Percentiles rank a stretch among this genome's conserved stretches.
Conservation (phyloP, 2,888 invertebrate species). For the Charanyca ferruginea region DNA sequence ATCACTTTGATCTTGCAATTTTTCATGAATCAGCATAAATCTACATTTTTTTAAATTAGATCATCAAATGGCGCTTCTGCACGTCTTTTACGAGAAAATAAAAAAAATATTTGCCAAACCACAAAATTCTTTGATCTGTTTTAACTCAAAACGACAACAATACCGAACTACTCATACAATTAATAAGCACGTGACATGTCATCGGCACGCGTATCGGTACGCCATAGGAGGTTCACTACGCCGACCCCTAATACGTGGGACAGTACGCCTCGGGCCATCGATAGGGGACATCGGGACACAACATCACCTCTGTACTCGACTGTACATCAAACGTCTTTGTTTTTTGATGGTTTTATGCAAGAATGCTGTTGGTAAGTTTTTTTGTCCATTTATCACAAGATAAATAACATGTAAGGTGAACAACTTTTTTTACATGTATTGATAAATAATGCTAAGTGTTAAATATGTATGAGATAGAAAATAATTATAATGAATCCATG, state of each 20-base stretch:
- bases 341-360: slow-evolving; percentile 12
- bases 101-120: too few relatives aligned
- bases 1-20: too few relatives aligned
- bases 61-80: too few relatives aligned
- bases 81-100: too few relatives aligned
- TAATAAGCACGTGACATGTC: slow-evolving; percentile 63
- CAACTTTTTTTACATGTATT: too few relatives aligned
- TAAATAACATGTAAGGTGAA: too few relatives aligned
- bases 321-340: slow-evolving; percentile 50
- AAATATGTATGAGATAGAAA: too few relatives aligned
- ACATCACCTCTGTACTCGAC: slow-evolving; percentile 34
- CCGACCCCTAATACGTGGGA: slow-evolving; percentile 29
- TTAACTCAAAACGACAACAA: slow-evolving; percentile 31
- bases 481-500: too few relatives aligned
- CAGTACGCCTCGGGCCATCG: slow-evolving; percentile 47
- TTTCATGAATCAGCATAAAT: too few relatives aligned
- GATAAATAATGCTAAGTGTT: too few relatives aligned
- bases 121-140: slow-evolving; percentile 41
- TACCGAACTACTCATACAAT: slow-evolving; percentile 46
- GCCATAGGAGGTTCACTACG: slow-evolving; percentile 22
- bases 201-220: slow-evolving; percentile 49
- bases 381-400: neutral
- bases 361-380: neutral
- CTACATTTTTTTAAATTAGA: too few relatives aligned
- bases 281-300: slow-evolving; percentile 32